Percentiles rank a stretch among this genome's conserved stretches.
phyloP scores from a whole-genome alignment of 2,797 vertebrate species.

The Microcaecilia unicolor region DNA sequence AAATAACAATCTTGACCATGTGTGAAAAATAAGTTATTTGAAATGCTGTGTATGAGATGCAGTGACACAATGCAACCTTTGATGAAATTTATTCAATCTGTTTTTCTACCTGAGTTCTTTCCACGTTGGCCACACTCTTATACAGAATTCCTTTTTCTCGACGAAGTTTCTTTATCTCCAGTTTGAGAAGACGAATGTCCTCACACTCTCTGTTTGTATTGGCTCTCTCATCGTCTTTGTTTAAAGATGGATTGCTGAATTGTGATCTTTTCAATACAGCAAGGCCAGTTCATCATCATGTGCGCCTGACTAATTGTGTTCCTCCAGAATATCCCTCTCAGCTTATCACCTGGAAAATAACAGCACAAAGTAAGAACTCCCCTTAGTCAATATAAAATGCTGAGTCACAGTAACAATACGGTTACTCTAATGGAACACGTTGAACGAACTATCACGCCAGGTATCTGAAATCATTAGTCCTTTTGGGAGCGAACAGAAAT shows the following conservation, averaged over 20 bases:
- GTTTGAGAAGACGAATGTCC: conserved; percentile 77
- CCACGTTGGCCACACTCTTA: conserved; percentile 64
- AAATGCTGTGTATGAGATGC: not conserved
- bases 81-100: not conserved
- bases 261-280: conserved; percentile 86
- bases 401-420: too few relatives aligned
- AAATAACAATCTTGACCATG: not conserved
- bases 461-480: too few relatives aligned
- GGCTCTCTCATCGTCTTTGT: conserved; percentile 73
- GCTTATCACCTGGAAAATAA: conserved; percentile 64
- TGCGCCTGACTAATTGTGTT: conserved; percentile 73
- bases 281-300: conserved; percentile 75
- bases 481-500: too few relatives aligned
- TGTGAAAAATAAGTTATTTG: not conserved
- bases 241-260: conserved; percentile 85
- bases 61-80: not conserved
- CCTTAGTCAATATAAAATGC: too few relatives aligned
- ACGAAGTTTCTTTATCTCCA: conserved; percentile 76
- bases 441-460: too few relatives aligned
- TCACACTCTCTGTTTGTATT: conserved; percentile 76
- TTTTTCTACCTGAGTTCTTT: conserved; percentile 59
- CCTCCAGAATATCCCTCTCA: conserved; percentile 74
- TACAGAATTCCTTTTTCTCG: conserved; percentile 73
- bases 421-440: too few relatives aligned
- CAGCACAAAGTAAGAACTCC: too few relatives aligned